phyloP scores from a whole-genome alignment of 2,113 vertebrate genomes.

The Glaucidium brasilianum region DNA sequence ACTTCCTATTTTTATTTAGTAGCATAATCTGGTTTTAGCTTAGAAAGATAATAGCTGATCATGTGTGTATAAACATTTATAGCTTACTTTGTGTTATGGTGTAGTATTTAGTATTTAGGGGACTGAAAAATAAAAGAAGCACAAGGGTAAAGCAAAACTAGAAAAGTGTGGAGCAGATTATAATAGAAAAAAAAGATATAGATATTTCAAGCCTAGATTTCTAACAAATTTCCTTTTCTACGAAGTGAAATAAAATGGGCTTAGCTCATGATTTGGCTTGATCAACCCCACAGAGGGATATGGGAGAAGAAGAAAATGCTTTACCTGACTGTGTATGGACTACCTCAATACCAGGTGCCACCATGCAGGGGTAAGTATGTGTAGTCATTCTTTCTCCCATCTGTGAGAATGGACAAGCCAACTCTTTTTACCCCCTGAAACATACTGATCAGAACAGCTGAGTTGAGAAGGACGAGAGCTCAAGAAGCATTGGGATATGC shows the following conservation, averaged over 20 bases:
- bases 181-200: background rate
- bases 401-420: background rate
- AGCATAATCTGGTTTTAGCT: conserved; percentile 5
- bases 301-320: background rate
- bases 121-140: background rate
- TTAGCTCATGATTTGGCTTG: background rate
- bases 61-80: background rate
- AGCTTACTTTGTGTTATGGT: background rate
- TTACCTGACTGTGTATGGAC: background rate
- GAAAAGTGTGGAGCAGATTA: background rate
- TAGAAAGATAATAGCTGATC: background rate
- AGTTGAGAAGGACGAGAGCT: background rate
- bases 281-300: background rate
- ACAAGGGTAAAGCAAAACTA: background rate
- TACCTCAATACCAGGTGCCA: background rate
- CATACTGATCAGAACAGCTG: background rate
- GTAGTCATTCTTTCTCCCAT: background rate
- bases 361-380: background rate
- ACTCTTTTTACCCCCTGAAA: background rate
- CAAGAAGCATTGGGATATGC: background rate
- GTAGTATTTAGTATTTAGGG: background rate
- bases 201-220: background rate
- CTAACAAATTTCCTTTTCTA: background rate
- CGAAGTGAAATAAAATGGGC: background rate
- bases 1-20: conserved; percentile 31